These are phyloP conservation scores for Saguinus imperator DNA, from an alignment of 2,113 vertebrate genomes.

Conservation along the genomic window DNA sequence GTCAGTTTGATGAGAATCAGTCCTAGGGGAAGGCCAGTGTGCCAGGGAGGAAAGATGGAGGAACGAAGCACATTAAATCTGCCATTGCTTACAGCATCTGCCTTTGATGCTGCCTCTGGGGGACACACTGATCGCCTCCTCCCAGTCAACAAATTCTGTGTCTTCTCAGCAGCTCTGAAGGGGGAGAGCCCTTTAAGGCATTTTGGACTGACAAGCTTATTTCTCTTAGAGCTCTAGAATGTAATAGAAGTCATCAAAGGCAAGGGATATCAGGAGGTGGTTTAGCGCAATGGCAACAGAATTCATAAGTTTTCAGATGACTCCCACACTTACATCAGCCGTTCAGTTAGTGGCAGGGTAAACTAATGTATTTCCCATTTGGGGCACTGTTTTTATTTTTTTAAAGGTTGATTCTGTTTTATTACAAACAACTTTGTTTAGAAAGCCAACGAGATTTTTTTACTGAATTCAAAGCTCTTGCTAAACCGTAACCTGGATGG, in stretches of 20 bases:
- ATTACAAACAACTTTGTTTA: background rate
- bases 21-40: constrained; percentile 74
- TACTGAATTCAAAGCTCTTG: constrained; percentile 43
- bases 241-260: constrained; percentile 80
- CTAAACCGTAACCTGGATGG: background rate
- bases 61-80: constrained; percentile 77
- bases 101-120: constrained; percentile 82
- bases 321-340: background rate
- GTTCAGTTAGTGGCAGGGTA: constrained; percentile 63
- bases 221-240: constrained; percentile 71
- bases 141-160: constrained; percentile 79
- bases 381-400: background rate
- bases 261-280: constrained; percentile 46
- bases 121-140: constrained; percentile 77
- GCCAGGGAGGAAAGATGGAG: constrained; percentile 73
- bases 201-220: constrained; percentile 82
- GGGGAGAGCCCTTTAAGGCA: constrained; percentile 83
- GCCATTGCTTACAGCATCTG: constrained; percentile 74
- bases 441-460: constrained; percentile 49
- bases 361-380: constrained; percentile 38
- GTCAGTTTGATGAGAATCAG: constrained; percentile 80
- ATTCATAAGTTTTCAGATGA: constrained; percentile 64
- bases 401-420: background rate
- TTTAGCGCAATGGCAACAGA: background rate
- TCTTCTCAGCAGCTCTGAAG: constrained; percentile 77